Percentiles rank a stretch among this genome's conserved stretches.
phyloP scores from a whole-genome alignment of 2,888 invertebrate genomes.

The Calephelis perditalis region DNA sequence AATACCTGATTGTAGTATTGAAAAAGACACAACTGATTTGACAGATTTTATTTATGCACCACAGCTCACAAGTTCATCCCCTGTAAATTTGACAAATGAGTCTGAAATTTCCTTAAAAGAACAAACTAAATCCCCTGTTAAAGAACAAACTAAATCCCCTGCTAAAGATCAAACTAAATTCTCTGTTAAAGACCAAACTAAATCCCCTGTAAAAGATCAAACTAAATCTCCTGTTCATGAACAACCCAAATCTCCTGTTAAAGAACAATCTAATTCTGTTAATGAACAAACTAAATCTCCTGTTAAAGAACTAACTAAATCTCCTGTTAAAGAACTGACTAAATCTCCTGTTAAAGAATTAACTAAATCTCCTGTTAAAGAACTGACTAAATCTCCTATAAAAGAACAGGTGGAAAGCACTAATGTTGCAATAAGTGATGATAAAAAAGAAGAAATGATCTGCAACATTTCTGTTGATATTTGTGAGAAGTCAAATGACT shows the following conservation, averaged over 20 bases:
- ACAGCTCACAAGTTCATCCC: neutral
- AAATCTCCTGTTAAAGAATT: conserved; percentile 19
- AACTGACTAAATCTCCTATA: conserved; percentile 22
- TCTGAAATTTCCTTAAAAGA: too few relatives aligned
- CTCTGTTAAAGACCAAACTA: conserved; percentile 12
- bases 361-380: conserved; percentile 20
- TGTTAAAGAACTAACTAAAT: conserved; percentile 4
- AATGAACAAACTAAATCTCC: conserved; percentile 20
- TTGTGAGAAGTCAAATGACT: conserved; percentile 48
- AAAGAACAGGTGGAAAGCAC: conserved; percentile 21
- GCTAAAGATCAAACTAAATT: conserved; percentile 20
- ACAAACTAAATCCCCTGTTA: neutral
- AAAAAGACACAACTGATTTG: neutral
- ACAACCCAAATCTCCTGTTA: neutral
- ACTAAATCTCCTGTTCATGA: conserved; percentile 28
- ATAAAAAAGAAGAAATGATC: conserved; percentile 24
- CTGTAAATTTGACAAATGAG: neutral
- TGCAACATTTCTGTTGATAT: conserved; percentile 22
- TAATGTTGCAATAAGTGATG: conserved; percentile 22
- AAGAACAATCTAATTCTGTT: conserved; percentile 21
- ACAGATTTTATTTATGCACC: neutral
- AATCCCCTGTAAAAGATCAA: conserved; percentile 19
- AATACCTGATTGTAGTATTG: neutral
- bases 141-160: conserved; percentile 10
- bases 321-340: conserved; percentile 16